Base-by-base conservation (phyloP, 2,113 vertebrate genomes). In the Verasper variegatus region DNA sequence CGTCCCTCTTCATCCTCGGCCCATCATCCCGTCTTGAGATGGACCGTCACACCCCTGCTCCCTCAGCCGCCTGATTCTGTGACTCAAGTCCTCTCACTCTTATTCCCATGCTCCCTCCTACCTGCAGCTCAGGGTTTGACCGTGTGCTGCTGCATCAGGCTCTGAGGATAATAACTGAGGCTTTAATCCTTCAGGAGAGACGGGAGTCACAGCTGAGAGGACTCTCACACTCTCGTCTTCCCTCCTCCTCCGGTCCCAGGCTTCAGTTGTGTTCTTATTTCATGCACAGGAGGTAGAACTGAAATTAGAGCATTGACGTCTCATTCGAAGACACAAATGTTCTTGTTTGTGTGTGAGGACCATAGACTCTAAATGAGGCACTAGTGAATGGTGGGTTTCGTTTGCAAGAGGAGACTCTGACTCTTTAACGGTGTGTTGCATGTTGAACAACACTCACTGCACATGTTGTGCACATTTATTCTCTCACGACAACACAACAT, bases 71-170 rank as follows among this genome's bases (percentile, higher is more conserved):
- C 31, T 1, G 6, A 31, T 31, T 7, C 6, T 31, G 31, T 31
- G 31, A 31, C 31, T 31, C 31, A 7, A 31, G 31, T 31, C 31
- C 31, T 31, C 6, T 5, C 31, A 0, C 6, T 31, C 31, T 7
- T 21, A 1, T 42, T 54, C 62, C 5, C 40, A 21, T 47, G 52
- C 74, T 74, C 58, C 23, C 1, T 49, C 13, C 0, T 37, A 49
- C 21, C 68, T 54, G 57, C 18, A 42, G 24, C 61, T 21, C 58
- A 35, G 67, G 47, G 40, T 42, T 52, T 15, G 21, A 37, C 17
- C 4, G 68, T 78, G 83, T 78, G 81, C 59, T 23, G 17, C 47
- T 74, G 74, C 81, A 83, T 88, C 42, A 23, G 17, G 17, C 17
- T 17, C 0, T 7, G 0, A 26, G 76, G 79, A 82, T 86, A 58